These are phyloP conservation scores for Fabriciana adippe DNA, from an alignment of 2,888 invertebrate genomes.

Conservation along the genomic window DNA sequence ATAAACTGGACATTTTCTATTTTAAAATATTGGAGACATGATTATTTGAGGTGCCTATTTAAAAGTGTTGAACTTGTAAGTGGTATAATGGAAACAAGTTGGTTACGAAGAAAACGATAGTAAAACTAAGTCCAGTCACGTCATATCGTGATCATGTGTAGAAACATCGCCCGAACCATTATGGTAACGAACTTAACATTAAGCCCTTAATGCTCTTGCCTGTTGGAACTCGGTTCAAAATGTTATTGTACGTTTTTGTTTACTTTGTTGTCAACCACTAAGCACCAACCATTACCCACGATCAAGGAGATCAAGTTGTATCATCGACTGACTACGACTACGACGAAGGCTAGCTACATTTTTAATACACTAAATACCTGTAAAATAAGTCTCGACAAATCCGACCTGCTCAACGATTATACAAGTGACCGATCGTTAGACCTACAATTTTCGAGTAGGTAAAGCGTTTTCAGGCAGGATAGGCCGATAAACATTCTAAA, in stretches of 20 bases:
- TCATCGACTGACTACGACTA: too few relatives aligned
- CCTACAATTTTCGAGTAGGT: too few relatives aligned
- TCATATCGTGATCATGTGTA: conserved; percentile 44
- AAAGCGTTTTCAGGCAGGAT: too few relatives aligned
- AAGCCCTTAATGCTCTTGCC: conserved; percentile 9
- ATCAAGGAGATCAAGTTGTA: too few relatives aligned
- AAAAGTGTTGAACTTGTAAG: background rate
- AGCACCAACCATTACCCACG: too few relatives aligned
- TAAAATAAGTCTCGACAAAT: too few relatives aligned
- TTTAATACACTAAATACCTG: too few relatives aligned
- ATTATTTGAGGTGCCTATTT: background rate
- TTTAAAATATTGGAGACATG: background rate
- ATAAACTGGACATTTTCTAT: too few relatives aligned
- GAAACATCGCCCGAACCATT: conserved; percentile 27
- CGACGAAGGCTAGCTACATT: too few relatives aligned
- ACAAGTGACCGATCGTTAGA: too few relatives aligned
- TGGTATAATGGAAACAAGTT: conserved; percentile 28
- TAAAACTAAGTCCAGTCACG: conserved; percentile 47
- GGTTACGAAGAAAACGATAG: conserved; percentile 28
- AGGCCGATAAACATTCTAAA: too few relatives aligned
- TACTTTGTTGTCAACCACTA: background rate
- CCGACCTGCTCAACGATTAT: too few relatives aligned
- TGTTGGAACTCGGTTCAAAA: conserved; percentile 12
- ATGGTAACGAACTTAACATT: conserved; percentile 28
- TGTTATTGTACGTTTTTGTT: conserved; percentile 1